Base-by-base conservation (phyloP, 2,888 invertebrate genomes). In the Halictus ligatus region DNA sequence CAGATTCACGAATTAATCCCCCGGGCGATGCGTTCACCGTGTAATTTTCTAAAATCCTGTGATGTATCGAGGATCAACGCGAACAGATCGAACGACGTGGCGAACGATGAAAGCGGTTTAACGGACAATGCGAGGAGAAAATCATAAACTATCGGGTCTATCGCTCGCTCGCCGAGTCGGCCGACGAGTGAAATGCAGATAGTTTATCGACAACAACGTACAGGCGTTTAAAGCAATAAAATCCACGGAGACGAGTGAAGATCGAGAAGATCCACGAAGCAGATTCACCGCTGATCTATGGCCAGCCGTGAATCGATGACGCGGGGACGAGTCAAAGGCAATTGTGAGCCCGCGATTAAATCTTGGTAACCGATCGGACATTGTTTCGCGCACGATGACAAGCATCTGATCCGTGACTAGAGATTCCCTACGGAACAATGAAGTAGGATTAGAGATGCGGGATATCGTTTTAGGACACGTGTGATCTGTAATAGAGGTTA, bases 241-340 rank as follows among this genome's bases (percentile, higher is more conserved):
- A 93, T 92, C 89, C 88, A 90, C 88, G 89, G 89, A 86, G 89
- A 89, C 91, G 90, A 90, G 91, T 84, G 85, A 88, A 91, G 93
- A 94, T 93, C 92, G 92, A 83, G 84, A 78, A 93, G 94, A 94
- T 94, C 89, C 93, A 92, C 92, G 93, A 92, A 91, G 86, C 80
- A 92, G 93, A 93, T 93, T 92, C 76, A 80, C 74, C 85, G 50
- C 10, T 93, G 93, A 94, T 93, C 85, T 92, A 93, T 91, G 91
- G 91, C 85, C 86, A 78, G 48, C 77, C 78, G 74, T 40, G 83
- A 85, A 86, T 85, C 84, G 85, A 89, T 84, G 85, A 83, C 84
- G 86, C 85, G 85, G 85, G 77, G 89, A 83, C 80, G 79, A 77
- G 81, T 43, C 64, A 60, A 77, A 80, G 84, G 84, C 83, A 60